A percentile compares a stretch with the other conserved stretches of the same genome.
Evolutionary conservation across 2,797 vertebrate genomes (phyloP).

Genomic region (Margarornis squamiger): DNA sequence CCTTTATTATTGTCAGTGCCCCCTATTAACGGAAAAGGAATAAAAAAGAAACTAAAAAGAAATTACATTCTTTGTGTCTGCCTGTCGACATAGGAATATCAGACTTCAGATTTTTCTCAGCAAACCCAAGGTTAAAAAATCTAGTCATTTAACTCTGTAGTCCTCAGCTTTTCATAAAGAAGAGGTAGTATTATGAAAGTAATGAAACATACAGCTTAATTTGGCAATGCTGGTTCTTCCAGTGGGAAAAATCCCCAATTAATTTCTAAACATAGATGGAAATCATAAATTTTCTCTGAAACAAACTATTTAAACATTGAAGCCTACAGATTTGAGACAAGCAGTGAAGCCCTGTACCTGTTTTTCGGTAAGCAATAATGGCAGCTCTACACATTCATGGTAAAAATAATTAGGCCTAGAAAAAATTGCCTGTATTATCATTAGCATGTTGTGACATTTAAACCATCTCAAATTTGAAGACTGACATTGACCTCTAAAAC

Average conservation of each 20-base stretch:
- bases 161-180: not conserved
- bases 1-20: not conserved
- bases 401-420: not conserved
- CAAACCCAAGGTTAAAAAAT: not conserved
- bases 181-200: not conserved
- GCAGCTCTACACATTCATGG: not conserved
- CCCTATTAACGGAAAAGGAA: not conserved
- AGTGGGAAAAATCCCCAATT: accelerated
- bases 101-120: not conserved
- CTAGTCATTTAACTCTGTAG: not conserved
- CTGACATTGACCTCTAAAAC: not conserved
- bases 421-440: not conserved
- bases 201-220: not conserved
- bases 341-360: not conserved
- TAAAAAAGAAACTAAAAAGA: not conserved
- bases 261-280: not conserved
- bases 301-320: not conserved
- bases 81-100: not conserved
- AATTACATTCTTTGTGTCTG: accelerated
- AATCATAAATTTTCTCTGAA: not conserved
- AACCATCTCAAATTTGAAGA: not conserved
- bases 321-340: not conserved
- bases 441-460: not conserved
- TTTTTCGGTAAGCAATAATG: not conserved
- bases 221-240: not conserved